phyloP scores from a whole-genome alignment of 1,140 invertebrate genomes.

The Ectropis grisescens region DNA sequence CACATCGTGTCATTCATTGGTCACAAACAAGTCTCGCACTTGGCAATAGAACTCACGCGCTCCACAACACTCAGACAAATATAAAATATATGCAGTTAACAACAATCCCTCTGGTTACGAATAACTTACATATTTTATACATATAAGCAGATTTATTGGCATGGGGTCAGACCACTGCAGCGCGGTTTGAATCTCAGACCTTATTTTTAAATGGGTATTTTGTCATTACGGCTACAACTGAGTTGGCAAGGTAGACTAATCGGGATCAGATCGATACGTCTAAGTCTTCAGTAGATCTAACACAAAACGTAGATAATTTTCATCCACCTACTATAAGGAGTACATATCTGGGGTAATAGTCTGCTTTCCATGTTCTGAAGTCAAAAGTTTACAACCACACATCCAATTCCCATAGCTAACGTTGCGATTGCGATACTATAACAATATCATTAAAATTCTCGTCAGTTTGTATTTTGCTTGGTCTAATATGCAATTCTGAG shows the following conservation, averaged over 20 bases:
- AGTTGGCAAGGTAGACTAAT: neutral
- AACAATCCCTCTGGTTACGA: constrained; percentile 40
- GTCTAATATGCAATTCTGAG: too few relatives aligned
- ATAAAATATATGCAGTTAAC: constrained; percentile 62
- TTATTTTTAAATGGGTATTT: neutral
- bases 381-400: neutral
- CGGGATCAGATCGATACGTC: too few relatives aligned
- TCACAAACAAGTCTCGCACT: constrained; percentile 54
- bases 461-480: too few relatives aligned
- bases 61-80: constrained; percentile 24
- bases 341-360: too few relatives aligned
- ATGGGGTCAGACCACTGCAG: constrained; percentile 1
- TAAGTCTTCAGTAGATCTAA: neutral
- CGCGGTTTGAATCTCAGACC: neutral
- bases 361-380: neutral
- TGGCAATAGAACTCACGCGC: constrained; percentile 36
- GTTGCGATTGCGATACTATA: too few relatives aligned
- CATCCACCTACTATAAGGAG: too few relatives aligned
- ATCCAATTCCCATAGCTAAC: too few relatives aligned
- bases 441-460: too few relatives aligned
- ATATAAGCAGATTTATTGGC: too few relatives aligned
- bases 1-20: constrained; percentile 59
- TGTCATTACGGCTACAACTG: neutral
- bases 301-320: neutral
- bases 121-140: constrained; percentile 33